A percentile compares a stretch with the other conserved stretches of the same genome.
phyloP scores from a whole-genome alignment of 2,888 invertebrate species.

The Cephus nigrinus region DNA sequence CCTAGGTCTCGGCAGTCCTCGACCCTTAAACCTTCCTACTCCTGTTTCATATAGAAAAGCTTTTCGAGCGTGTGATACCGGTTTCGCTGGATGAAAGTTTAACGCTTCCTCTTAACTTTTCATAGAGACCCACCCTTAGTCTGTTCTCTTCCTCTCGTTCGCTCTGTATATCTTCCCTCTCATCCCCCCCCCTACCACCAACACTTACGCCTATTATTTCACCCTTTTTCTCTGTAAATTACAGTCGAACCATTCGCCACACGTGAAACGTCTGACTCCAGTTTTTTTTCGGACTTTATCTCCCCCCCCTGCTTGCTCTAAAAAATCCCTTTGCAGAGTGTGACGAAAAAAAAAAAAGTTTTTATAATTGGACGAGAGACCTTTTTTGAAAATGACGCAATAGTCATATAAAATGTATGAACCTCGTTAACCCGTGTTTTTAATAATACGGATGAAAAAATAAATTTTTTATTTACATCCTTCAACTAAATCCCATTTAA shows the following conservation, averaged over 20 bases:
- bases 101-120: slow-evolving; percentile 20
- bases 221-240: slow-evolving; percentile 14
- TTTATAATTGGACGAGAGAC: not conserved
- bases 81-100: slow-evolving; percentile 4
- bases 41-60: not conserved
- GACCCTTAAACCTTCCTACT: not conserved
- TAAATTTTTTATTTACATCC: not conserved
- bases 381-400: not conserved
- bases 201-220: slow-evolving; percentile 11
- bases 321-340: not conserved
- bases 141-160: slow-evolving; percentile 10
- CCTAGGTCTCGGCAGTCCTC: not conserved
- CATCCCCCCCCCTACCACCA: not conserved
- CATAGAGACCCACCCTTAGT: slow-evolving; percentile 8
- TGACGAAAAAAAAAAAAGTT: not conserved
- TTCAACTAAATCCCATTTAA: not conserved
- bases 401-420: not conserved
- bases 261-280: too few species aligned
- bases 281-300: too few species aligned
- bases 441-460: not conserved
- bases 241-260: slow-evolving; percentile 11
- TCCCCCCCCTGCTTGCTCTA: not conserved
- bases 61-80: slow-evolving; percentile 14
- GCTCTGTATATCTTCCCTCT: slow-evolving; percentile 6
- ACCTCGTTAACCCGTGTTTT: not conserved